phyloP scores from a whole-genome alignment of 2,797 vertebrate genomes.

The Eulemur mongoz region DNA sequence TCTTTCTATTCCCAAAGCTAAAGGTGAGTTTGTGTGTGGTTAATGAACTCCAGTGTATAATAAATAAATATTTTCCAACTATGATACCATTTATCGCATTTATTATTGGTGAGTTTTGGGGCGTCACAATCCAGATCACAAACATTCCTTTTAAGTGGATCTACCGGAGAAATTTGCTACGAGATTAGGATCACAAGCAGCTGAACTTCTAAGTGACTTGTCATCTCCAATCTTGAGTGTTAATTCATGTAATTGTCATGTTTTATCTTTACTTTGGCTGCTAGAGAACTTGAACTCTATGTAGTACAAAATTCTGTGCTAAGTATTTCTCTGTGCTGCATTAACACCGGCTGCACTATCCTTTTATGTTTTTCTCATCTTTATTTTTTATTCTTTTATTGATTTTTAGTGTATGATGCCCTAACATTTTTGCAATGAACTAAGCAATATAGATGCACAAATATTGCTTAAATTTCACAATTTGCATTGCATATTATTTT shows the following conservation, averaged over 20 bases:
- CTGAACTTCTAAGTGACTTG: neutral
- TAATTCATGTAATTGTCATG: neutral
- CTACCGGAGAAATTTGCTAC: neutral
- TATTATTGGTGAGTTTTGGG: too few relatives aligned
- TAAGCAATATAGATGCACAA: neutral
- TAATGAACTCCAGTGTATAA: neutral
- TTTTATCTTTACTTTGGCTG: neutral
- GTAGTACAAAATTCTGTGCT: too few relatives aligned
- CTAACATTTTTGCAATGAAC: neutral
- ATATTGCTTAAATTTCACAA: neutral
- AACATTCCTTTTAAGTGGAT: neutral
- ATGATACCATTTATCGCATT: fast-evolving
- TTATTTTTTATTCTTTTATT: neutral
- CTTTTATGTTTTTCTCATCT: neutral
- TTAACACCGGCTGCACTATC: too few relatives aligned
- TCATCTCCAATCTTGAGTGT: too few relatives aligned
- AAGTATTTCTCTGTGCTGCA: neutral
- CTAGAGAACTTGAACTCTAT: neutral
- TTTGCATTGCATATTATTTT: neutral
- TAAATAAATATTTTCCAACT: neutral
- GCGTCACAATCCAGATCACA: neutral
- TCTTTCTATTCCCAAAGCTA: neutral
- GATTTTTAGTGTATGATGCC: neutral
- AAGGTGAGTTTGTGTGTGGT: neutral
- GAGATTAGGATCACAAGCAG: neutral